phyloP scores from a whole-genome alignment of 2,888 invertebrate genomes.

The Mesodorylaimus sp. region DNA sequence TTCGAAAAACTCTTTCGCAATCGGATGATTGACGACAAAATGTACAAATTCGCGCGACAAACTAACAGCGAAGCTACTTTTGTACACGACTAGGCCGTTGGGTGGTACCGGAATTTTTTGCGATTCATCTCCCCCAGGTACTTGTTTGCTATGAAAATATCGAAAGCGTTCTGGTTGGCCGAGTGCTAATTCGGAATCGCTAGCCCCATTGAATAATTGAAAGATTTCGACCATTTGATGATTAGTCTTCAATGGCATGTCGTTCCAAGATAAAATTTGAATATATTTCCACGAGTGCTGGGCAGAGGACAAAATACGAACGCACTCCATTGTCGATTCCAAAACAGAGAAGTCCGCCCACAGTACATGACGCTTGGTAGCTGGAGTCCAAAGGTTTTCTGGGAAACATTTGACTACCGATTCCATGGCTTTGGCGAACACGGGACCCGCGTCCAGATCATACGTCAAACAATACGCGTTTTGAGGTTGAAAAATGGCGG shows the following conservation, averaged over 20 bases:
- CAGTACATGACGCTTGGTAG: too few relatives aligned
- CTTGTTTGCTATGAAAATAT: too few relatives aligned
- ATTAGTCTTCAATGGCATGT: conserved; percentile 7
- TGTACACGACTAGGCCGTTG: conserved; percentile 3
- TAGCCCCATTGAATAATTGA: not conserved
- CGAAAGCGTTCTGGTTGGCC: not conserved
- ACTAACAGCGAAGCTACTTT: conserved; percentile 1
- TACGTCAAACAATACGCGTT: conserved; percentile 8
- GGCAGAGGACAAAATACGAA: not conserved
- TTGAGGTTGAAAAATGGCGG: conserved; percentile 8
- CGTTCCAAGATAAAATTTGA: conserved; percentile 7
- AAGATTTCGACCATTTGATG: conserved; percentile 1
- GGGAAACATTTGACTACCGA: too few relatives aligned
- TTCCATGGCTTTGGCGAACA: not conserved
- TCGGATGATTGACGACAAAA: not conserved
- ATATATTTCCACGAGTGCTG: not conserved
- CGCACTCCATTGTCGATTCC: conserved; percentile 5
- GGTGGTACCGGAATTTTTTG: not conserved
- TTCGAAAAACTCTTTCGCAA: conserved; percentile 1
- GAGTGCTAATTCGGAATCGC: not conserved
- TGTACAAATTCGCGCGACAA: conserved; percentile 6
- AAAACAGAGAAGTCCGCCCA: conserved; percentile 6
- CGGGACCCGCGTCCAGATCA: not conserved
- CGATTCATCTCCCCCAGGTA: not conserved
- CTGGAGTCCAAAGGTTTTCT: too few relatives aligned